Evolutionary conservation across 2,113 vertebrate species (phyloP).

Genomic region (Electrona antarctica): DNA sequence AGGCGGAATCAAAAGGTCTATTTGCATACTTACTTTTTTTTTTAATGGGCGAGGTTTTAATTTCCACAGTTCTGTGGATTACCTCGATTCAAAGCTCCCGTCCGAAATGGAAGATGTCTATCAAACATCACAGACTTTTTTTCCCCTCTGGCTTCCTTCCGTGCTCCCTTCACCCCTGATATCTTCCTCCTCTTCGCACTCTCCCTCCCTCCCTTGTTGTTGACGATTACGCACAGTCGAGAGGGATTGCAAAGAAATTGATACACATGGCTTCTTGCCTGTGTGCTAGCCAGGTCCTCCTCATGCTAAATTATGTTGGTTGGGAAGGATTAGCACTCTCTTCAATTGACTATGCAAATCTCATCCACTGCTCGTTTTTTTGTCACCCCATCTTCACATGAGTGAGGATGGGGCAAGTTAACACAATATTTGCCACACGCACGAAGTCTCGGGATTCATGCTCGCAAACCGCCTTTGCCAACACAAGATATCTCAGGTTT

Average conservation of each 20-base stretch:
- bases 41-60: conserved; percentile 66
- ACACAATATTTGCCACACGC: too few relatives aligned
- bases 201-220: conserved; percentile 15
- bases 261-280: conserved; percentile 38
- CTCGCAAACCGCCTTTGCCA: too few relatives aligned
- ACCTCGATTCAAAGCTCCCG: conserved; percentile 65
- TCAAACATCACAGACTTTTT: conserved; percentile 15
- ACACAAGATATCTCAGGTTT: too few relatives aligned
- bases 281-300: conserved; percentile 30
- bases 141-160: conserved; percentile 7
- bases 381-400: too few relatives aligned
- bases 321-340: conserved; percentile 47
- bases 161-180: conserved; percentile 19
- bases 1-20: conserved; percentile 70
- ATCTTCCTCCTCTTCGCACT: not conserved
- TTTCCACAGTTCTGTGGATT: conserved; percentile 74
- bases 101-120: conserved; percentile 70
- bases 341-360: conserved; percentile 50
- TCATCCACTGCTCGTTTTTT: conserved; percentile 17
- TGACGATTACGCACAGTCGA: conserved; percentile 21
- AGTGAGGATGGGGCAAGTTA: too few relatives aligned
- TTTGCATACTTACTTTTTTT: conserved; percentile 53
- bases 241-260: conserved; percentile 22
- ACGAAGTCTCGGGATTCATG: too few relatives aligned
- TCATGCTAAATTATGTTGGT: conserved; percentile 40